Percentiles rank a stretch among this genome's conserved stretches.
Evolutionary conservation across 1,140 invertebrate genomes (phyloP).

Genomic region (Odontomachus brunneus): DNA sequence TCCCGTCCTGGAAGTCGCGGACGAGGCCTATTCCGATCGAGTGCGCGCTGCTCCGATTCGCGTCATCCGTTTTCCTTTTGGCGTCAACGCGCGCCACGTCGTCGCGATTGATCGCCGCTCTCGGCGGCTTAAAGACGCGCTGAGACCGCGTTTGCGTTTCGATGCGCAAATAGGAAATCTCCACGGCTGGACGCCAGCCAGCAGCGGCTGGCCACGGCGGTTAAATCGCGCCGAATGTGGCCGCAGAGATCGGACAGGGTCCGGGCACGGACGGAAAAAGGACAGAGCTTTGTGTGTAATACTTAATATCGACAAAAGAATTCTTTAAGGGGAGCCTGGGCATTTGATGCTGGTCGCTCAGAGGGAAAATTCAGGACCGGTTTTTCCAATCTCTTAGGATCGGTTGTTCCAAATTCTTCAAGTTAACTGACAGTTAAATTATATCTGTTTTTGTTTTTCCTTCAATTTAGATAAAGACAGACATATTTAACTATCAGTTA

Average conservation of each 20-base stretch:
- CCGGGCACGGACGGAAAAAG: not conserved
- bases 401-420: too few relatives aligned
- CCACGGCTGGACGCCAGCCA: constrained; percentile 55
- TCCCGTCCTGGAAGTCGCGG: not conserved
- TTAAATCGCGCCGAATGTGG: constrained; percentile 43
- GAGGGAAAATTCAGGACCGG: too few relatives aligned
- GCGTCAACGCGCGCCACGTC: not conserved
- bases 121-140: constrained; percentile 24
- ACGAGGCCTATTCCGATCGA: too few relatives aligned
- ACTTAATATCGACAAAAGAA: too few relatives aligned
- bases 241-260: not conserved
- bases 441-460: too few relatives aligned
- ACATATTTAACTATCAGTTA: too few relatives aligned
- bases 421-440: too few relatives aligned
- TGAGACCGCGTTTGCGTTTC: constrained; percentile 41
- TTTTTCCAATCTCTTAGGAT: too few relatives aligned
- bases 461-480: too few relatives aligned
- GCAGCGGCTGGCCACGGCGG: not conserved
- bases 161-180: constrained; percentile 60
- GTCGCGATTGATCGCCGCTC: not conserved
- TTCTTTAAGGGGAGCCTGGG: too few relatives aligned
- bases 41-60: not conserved
- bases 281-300: too few relatives aligned
- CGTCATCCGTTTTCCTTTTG: not conserved
- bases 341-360: too few relatives aligned